These are phyloP conservation scores for Colistium nudipinnis DNA, from an alignment of 2,113 vertebrate species.

Conservation along the genomic window DNA sequence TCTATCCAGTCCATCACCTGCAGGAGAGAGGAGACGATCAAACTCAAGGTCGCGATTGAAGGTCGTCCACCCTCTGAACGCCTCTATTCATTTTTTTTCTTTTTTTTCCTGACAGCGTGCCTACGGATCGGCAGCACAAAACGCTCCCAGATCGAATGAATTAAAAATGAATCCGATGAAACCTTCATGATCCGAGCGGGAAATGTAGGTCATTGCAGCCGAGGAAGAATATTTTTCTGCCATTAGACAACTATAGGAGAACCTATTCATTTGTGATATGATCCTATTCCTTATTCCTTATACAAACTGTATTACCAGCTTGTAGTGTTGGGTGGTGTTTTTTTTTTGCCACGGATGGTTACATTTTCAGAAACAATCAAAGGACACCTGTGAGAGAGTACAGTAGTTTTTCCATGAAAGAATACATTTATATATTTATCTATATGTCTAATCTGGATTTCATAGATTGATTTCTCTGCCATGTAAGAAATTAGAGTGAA, in stretches of 20 bases:
- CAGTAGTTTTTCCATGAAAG: no score
- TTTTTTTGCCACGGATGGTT: no score
- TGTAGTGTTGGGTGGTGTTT: no score
- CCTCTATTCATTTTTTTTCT: no score
- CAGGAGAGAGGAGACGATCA: not conserved
- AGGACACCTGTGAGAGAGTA: not conserved
- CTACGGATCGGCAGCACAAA: slow-evolving; percentile 1
- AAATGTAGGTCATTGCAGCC: slow-evolving; percentile 51
- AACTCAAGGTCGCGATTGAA: not conserved
- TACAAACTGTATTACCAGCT: not conserved
- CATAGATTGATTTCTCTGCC: not conserved
- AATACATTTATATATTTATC: no score
- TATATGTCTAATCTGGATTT: not conserved
- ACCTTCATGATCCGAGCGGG: slow-evolving; percentile 38
- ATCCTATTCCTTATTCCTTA: not conserved
- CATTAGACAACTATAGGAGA: not conserved
- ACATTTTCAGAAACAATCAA: not conserved
- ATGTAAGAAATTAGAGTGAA: no score
- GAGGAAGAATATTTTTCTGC: slow-evolving; percentile 6
- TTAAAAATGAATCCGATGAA: slow-evolving; percentile 46
- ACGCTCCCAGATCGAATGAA: slow-evolving; percentile 32
- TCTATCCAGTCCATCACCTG: slow-evolving; percentile 95
- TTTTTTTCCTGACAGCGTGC: not conserved
- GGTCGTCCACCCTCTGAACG: not conserved
- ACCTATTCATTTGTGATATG: not conserved